Evolutionary conservation across 2,113 vertebrate species (phyloP).

Genomic region (Pedionomus torquatus): DNA sequence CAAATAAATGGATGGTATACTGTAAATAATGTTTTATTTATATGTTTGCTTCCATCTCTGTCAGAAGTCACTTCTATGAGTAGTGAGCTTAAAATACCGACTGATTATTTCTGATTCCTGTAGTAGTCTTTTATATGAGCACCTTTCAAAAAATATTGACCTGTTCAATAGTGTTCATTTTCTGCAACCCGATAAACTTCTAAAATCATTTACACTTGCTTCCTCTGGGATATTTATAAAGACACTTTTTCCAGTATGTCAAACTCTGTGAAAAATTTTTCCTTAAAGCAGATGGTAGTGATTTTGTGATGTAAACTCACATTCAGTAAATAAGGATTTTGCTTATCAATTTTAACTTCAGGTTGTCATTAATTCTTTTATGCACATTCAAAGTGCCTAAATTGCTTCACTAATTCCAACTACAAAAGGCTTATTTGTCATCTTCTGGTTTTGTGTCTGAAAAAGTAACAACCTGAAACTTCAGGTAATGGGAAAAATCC

Average conservation of each 20-base stretch:
- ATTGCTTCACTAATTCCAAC: not conserved
- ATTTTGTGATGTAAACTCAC: not conserved
- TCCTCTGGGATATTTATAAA: not conserved
- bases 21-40: not conserved
- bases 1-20: not conserved
- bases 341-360: not conserved
- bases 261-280: not conserved
- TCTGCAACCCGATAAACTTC: not conserved
- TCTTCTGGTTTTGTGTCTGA: not conserved
- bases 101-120: not conserved
- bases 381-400: not conserved
- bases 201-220: not conserved
- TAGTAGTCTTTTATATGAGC: not conserved
- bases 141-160: not conserved
- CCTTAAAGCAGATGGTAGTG: not conserved
- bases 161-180: not conserved
- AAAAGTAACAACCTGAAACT: not conserved
- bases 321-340: not conserved
- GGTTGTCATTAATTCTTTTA: not conserved
- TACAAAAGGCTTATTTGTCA: not conserved
- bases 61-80: not conserved
- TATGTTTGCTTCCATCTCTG: not conserved
- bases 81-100: not conserved
- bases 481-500: not conserved
- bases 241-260: not conserved